These are phyloP conservation scores for Anoncus sp. DNA, from an alignment of 2,888 invertebrate species.

Conservation along the genomic window DNA sequence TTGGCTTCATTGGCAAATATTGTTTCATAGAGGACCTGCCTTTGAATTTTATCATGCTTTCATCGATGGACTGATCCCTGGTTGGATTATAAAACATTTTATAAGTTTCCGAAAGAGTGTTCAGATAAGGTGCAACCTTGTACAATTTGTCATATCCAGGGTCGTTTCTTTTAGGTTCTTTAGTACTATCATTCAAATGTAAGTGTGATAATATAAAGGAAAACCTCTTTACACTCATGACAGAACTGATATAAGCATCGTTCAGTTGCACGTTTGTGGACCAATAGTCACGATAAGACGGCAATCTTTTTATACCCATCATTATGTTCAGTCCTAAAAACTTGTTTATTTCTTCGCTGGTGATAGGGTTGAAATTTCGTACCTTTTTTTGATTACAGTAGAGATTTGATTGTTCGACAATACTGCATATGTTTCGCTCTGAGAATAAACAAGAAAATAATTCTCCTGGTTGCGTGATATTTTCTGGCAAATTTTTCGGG, in stretches of 20 bases:
- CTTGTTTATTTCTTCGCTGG: conserved; percentile 17
- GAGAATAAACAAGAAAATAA: conserved; percentile 62
- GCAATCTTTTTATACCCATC: conserved; percentile 34
- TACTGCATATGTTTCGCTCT: conserved; percentile 58
- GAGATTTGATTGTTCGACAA: conserved; percentile 67
- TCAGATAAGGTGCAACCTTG: conserved; percentile 68
- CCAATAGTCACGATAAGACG: conserved; percentile 26
- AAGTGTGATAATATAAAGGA: neutral
- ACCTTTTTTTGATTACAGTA: conserved; percentile 59
- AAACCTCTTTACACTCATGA: conserved; percentile 6
- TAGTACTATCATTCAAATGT: neutral
- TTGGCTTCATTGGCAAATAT: conserved; percentile 47
- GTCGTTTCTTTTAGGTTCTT: conserved; percentile 14
- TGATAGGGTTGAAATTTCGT: conserved; percentile 7
- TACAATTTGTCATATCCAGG: conserved; percentile 69
- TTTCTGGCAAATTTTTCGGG: conserved; percentile 1
- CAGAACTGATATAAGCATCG: neutral
- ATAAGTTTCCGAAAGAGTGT: conserved; percentile 61
- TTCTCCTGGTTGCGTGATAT: conserved; percentile 42
- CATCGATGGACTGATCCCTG: conserved; percentile 65
- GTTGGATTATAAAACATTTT: conserved; percentile 47
- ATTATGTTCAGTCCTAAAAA: conserved; percentile 28
- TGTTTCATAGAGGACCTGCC: conserved; percentile 43
- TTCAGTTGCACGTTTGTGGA: conserved; percentile 9
- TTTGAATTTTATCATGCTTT: conserved; percentile 71